A percentile compares a stretch with the other conserved stretches of the same genome.
These are phyloP conservation scores for Sphyrna mokarran DNA, from an alignment of 2,113 vertebrate genomes.

Conservation along the genomic window DNA sequence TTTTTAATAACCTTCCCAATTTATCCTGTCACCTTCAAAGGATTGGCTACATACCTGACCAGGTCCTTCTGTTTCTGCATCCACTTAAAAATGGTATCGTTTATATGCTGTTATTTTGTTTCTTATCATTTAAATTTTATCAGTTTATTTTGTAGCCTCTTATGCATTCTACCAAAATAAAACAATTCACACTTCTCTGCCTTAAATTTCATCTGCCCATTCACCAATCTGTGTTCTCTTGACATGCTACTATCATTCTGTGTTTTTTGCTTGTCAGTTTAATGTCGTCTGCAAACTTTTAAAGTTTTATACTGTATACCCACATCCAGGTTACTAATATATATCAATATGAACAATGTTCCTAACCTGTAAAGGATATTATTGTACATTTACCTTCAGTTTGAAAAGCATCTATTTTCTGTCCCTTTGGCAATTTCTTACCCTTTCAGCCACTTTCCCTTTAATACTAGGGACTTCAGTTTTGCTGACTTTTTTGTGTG, in stretches of 20 bases:
- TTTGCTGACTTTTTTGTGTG: neutral
- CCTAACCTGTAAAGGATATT: too few relatives aligned
- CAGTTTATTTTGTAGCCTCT: neutral
- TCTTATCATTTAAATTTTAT: too few relatives aligned
- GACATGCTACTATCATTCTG: neutral
- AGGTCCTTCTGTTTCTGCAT: neutral
- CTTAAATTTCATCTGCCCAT: neutral
- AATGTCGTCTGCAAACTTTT: neutral
- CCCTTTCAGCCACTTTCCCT: neutral
- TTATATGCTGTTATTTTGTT: neutral
- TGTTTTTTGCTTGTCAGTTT: neutral
- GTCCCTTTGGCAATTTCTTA: neutral
- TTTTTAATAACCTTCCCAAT: neutral
- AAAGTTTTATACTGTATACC: neutral
- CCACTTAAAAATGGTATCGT: neutral
- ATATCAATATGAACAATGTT: neutral
- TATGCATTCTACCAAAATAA: neutral
- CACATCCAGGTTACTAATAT: neutral
- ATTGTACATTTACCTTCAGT: neutral
- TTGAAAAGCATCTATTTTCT: neutral
- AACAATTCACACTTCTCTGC: neutral
- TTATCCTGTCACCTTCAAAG: neutral
- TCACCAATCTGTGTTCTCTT: neutral
- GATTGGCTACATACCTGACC: neutral
- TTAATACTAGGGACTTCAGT: neutral